These are phyloP conservation scores for Actinemys pallida DNA, from an alignment of 2,113 vertebrate genomes.

Conservation along the genomic window DNA sequence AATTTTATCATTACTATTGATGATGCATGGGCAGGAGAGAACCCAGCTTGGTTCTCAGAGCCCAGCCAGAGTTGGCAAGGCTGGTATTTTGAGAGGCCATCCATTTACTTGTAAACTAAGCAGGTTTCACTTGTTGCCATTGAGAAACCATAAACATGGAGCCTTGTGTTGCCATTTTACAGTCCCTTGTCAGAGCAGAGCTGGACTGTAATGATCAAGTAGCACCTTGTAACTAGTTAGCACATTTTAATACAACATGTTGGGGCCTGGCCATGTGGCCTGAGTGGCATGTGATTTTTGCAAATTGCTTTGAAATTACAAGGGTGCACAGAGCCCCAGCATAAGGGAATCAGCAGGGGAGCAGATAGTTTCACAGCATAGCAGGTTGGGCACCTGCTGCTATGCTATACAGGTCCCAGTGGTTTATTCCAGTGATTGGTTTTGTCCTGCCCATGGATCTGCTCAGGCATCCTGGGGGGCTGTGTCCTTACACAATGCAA, in stretches of 20 bases:
- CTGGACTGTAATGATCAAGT: not conserved
- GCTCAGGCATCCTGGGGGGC: not conserved
- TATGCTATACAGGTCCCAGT: not conserved
- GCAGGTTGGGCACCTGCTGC: not conserved
- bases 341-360: not conserved
- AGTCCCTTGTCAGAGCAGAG: not conserved
- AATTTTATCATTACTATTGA: no score
- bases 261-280: conserved; percentile 2
- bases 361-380: not conserved
- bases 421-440: not conserved
- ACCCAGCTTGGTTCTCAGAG: not conserved
- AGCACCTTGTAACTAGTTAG: conserved; percentile 21
- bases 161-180: not conserved
- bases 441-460: not conserved
- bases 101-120: not conserved
- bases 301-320: conserved; percentile 49
- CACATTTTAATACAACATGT: conserved; percentile 46
- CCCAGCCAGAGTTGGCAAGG: not conserved
- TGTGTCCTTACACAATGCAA: fast-evolving
- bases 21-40: not conserved
- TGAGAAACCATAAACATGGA: not conserved
- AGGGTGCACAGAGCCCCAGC: conserved; percentile 24
- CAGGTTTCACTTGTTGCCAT: not conserved
- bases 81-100: not conserved
- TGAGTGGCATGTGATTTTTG: not conserved